These are phyloP conservation scores for Tragelaphus strepsiceros DNA, from an alignment of 2,113 vertebrate genomes.

Conservation along the genomic window DNA sequence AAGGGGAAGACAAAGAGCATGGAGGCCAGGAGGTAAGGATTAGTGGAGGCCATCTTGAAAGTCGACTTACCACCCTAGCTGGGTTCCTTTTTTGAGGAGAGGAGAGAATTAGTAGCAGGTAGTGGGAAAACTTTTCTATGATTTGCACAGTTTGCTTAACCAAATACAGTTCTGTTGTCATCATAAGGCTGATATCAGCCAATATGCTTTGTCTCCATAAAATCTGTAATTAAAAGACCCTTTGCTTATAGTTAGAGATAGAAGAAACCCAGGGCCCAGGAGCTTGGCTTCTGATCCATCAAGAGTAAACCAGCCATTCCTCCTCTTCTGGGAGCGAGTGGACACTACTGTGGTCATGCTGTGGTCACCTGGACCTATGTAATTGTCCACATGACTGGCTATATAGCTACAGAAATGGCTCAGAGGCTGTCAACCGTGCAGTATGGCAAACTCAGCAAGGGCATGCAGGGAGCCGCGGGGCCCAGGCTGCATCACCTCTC, in stretches of 20 bases:
- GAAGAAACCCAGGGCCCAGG: neutral
- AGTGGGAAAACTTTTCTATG: neutral
- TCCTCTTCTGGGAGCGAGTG: accelerated
- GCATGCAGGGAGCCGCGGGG: accelerated
- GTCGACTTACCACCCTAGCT: neutral
- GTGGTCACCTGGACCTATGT: neutral
- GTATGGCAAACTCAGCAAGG: neutral
- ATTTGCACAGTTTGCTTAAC: neutral
- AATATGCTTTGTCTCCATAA: neutral
- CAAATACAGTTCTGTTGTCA: neutral
- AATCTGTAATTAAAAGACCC: neutral
- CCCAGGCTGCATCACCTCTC: neutral
- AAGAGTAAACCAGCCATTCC: neutral
- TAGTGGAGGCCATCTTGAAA: neutral
- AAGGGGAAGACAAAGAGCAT: neutral
- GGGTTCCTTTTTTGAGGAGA: neutral
- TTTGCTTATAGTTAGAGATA: neutral
- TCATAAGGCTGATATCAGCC: neutral
- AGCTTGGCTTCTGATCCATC: neutral
- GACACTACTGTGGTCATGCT: neutral
- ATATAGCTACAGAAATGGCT: neutral
- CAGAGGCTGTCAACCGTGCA: neutral
- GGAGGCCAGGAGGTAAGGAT: neutral
- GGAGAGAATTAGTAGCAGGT: neutral
- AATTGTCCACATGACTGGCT: neutral